Percentiles rank a stretch among this genome's conserved stretches.
Conservation (phyloP, 1,140 invertebrate genomes). For the Teleopsis dalmanni region DNA sequence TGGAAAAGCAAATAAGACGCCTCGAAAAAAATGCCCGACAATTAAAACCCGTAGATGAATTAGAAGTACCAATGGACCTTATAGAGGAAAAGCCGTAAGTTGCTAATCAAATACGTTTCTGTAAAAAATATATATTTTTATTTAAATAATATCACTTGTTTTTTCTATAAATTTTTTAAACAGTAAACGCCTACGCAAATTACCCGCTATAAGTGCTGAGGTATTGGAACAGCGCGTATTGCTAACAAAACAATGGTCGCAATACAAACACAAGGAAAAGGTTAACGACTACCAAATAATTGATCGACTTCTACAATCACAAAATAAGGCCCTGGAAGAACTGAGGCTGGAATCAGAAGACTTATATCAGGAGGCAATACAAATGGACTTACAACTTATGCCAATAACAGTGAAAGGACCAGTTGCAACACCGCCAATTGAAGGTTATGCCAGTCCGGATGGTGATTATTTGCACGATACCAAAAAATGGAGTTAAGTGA, state of each 20-base stretch:
- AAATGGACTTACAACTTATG: constrained; percentile 62
- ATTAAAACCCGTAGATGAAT: constrained; percentile 75
- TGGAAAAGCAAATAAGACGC: constrained; percentile 75
- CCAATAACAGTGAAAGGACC: constrained; percentile 63
- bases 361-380: constrained; percentile 72
- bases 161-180: constrained; percentile 7
- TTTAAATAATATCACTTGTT: background rate
- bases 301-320: constrained; percentile 57
- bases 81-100: constrained; percentile 32
- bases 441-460: constrained; percentile 68
- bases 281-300: constrained; percentile 58
- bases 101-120: background rate
- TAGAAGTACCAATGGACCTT: constrained; percentile 61
- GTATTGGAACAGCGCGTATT: constrained; percentile 50
- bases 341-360: constrained; percentile 70
- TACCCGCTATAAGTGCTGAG: constrained; percentile 43
- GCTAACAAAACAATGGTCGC: constrained; percentile 64
- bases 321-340: constrained; percentile 69
- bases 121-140: background rate
- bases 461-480: constrained; percentile 78
- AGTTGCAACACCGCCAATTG: constrained; percentile 67
- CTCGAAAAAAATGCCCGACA: constrained; percentile 68
- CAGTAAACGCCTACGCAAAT: constrained; percentile 51
- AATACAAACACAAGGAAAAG: constrained; percentile 58
- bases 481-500: constrained; percentile 62